Base-by-base conservation (phyloP, 2,888 invertebrate species). In the Drosophila lacicola region DNA sequence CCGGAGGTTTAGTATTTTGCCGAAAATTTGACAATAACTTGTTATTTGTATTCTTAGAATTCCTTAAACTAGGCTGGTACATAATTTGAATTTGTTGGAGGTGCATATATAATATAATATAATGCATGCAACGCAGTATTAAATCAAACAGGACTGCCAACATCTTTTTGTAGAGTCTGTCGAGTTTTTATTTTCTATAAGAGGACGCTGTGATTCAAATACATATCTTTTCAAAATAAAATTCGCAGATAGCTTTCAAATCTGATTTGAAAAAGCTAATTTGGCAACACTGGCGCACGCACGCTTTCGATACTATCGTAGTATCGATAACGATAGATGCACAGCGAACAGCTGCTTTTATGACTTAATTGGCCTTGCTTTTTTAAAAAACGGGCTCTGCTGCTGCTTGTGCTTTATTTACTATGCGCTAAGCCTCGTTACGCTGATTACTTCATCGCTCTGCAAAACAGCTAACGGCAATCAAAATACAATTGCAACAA, bases 371-470 rank as follows among this genome's bases (percentile, higher is more conserved):
- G 56, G 74, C 46, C 64, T 79, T 74, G 55, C 46, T 42, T 34
- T 65, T 69, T 19, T 8, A 29, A 61, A 76, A 79, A 69, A 66
- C 75, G 55, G 50, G 63, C 64, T 64, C 58, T 65, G 53, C 37
- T 51, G 39, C 44, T 65, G 44, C 33, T 54, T 37, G 9, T 39
- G 57, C 34, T 49, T 80, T 71, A 65, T 72, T 78, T 58, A 76
- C 64, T 80, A 80, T 77, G 80, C 67, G 25, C 61, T 62, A 44
- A 62, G 62, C 70, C 62, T 69, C 44, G 17, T 53, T 42, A 37
- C 49, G 74, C 55, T 65, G 62, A 78, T 78, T 78, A 78, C 66
- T 68, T 45, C 62, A 78, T 63, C 53, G 14, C 44, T 25, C 37
- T 19, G 34, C 11, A 36, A 4, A 56, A 17, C 21, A 44, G 46